Evolutionary conservation across 2,797 vertebrate genomes (phyloP).

Genomic region (Dryobates pubescens): DNA sequence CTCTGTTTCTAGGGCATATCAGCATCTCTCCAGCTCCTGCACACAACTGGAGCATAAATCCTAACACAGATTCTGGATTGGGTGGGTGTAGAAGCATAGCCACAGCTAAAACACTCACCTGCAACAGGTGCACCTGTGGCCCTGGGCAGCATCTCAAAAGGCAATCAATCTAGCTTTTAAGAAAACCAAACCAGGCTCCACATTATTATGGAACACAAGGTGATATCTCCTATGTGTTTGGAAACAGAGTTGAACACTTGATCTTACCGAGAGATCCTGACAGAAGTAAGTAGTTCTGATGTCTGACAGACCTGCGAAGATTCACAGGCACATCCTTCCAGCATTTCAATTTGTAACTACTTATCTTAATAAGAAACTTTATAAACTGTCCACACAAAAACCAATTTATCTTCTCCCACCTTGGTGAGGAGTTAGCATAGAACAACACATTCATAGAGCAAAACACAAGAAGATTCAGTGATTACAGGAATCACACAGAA

Average conservation of each 20-base stretch:
- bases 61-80: not conserved
- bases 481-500: not conserved
- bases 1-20: not conserved
- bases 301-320: not conserved
- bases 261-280: not conserved
- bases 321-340: not conserved
- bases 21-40: not conserved
- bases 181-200: not conserved
- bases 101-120: not conserved
- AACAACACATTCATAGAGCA: not conserved
- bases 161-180: not conserved
- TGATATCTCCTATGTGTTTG: fast-evolving
- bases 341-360: not conserved
- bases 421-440: not conserved
- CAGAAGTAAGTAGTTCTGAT: not conserved
- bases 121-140: not conserved
- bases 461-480: not conserved
- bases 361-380: not conserved
- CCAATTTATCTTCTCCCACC: not conserved
- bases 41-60: not conserved
- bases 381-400: not conserved
- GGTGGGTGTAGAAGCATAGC: not conserved
- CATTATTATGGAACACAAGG: not conserved
- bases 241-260: not conserved
- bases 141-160: not conserved